Conservation (phyloP, 1,140 invertebrate species). For the Drosophila varians region DNA sequence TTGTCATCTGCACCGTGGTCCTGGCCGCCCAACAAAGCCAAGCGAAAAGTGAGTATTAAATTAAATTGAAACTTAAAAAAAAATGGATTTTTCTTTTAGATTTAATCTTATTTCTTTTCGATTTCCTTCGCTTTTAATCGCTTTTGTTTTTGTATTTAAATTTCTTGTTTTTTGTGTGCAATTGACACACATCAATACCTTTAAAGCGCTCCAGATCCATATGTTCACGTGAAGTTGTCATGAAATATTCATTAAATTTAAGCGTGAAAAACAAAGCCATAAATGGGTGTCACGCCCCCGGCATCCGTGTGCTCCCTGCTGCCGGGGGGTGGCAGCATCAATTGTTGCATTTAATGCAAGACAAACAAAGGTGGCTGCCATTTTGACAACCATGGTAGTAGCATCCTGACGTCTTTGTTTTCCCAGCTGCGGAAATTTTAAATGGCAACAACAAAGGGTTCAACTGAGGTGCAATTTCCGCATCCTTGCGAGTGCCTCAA, state of each 20-base stretch:
- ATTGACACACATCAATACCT: background rate
- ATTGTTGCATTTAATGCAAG: conserved; percentile 72
- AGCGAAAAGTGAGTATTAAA: conserved; percentile 78
- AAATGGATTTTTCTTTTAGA: no score
- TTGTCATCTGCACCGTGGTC: conserved; percentile 79
- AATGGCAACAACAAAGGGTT: conserved; percentile 12
- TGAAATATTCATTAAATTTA: conserved; percentile 64
- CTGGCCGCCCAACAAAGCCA: conserved; percentile 81
- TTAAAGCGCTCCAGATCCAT: conserved; percentile 6
- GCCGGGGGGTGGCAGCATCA: conserved; percentile 47
- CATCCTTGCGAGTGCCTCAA: conserved; percentile 11
- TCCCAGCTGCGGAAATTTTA: conserved; percentile 57
- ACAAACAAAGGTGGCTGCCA: conserved; percentile 48
- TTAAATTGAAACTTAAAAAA: no score
- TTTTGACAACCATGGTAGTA: conserved; percentile 19
- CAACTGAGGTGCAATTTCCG: conserved; percentile 20
- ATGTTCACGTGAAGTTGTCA: conserved; percentile 26
- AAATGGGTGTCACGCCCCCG: conserved; percentile 50
- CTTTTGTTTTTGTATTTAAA: background rate
- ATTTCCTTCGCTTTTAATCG: background rate
- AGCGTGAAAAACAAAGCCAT: conserved; percentile 66
- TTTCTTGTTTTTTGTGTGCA: background rate
- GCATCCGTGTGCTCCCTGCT: background rate
- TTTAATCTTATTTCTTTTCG: no score
- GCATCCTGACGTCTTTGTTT: conserved; percentile 48